Evolutionary conservation across 2,113 vertebrate species (phyloP).

Genomic region (Hoplias malabaricus): DNA sequence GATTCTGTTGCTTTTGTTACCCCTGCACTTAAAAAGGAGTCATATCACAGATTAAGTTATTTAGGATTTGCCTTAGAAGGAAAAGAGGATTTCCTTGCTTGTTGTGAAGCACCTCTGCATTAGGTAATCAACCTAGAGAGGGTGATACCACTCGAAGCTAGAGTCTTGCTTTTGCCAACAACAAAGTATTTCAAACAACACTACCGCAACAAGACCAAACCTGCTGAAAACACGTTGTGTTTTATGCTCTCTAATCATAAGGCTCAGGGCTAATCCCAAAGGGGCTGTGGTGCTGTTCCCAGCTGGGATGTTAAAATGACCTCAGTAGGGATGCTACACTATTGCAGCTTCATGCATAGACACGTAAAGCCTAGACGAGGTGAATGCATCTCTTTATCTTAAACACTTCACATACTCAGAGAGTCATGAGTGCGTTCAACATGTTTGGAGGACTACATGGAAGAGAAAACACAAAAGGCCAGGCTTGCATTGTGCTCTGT

Average conservation of each 20-base stretch:
- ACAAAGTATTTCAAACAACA: not conserved
- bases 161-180: not conserved
- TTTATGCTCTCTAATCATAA: not conserved
- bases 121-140: not conserved
- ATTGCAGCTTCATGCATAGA: not conserved
- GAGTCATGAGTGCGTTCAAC: not conserved
- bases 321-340: not conserved
- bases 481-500: constrained; percentile 1
- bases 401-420: not conserved
- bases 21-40: not conserved
- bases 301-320: not conserved
- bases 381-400: not conserved
- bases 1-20: not conserved
- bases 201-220: not conserved
- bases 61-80: not conserved
- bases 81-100: no score
- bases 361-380: not conserved
- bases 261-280: not conserved
- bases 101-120: not conserved
- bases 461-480: not conserved
- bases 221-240: not conserved
- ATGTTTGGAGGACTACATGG: constrained; percentile 2
- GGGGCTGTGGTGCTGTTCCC: not conserved
- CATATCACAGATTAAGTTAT: not conserved
- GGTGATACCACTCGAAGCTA: not conserved